Base-by-base conservation (phyloP, 2,888 invertebrate species). In the Zygaena filipendulae region DNA sequence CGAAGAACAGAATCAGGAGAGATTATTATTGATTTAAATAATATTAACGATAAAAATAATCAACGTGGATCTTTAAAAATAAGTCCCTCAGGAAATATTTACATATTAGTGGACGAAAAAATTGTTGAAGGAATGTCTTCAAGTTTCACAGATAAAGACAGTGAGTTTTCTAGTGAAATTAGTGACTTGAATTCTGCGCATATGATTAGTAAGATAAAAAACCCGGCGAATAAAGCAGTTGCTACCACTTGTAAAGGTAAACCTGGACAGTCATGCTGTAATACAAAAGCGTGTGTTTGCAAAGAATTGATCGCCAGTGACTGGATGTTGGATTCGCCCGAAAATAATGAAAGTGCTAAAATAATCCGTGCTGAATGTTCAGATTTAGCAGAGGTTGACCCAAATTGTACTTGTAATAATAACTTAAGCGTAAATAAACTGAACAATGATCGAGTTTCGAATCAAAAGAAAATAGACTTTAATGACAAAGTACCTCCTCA, bases 71-170 rank as follows among this genome's bases (percentile, higher is more conserved):
- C 53, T 11, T 40, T 72, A 11, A 68, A 59, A 46, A 53, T 68
- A 3, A 55, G 61, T 16, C 33, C 49, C 6, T 66, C 68, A 1
- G 66, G 64, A 11, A 63, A 59, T 36, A 51, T 70, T 37, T 60
- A 50, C 30, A 38, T 64, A 9, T 33, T 49, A 9, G 39, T 62
- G 11, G 49, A 63, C 30, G 48, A 61, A 30, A 38, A 41, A 16
- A n/a, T n/a, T n/a, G n/a, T n/a, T n/a, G n/a, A n/a, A n/a, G n/a
- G n/a, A n/a, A n/a, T n/a, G n/a, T n/a, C n/a, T n/a, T n/a, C n/a
- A n/a, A n/a, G n/a, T n/a, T n/a, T n/a, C n/a, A n/a, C n/a, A n/a
- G n/a, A n/a, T n/a, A n/a, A n/a, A n/a, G n/a, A n/a, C n/a, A n/a
- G n/a, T n/a, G n/a, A n/a, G n/a, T n/a, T n/a, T n/a, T n/a, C n/a